phyloP scores from a whole-genome alignment of 2,888 invertebrate genomes.

The Bembecia ichneumoniformis region DNA sequence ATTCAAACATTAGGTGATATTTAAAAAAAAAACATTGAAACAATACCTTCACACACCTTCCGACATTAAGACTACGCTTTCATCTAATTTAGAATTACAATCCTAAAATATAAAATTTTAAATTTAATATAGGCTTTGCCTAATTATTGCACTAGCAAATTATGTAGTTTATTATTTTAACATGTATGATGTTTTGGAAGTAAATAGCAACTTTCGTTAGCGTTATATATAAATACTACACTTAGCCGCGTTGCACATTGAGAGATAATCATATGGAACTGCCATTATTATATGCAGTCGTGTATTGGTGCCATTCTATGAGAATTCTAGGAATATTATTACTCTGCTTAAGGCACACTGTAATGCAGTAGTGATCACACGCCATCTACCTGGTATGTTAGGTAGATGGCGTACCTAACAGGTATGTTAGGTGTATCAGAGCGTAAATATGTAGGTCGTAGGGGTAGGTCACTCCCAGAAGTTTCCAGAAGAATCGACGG shows the following conservation, averaged over 20 bases:
- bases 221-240: slow-evolving; percentile 5
- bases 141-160: slow-evolving; percentile 67
- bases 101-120: slow-evolving; percentile 59
- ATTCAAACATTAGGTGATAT: too few relatives aligned
- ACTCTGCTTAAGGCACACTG: too few relatives aligned
- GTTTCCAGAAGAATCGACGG: too few relatives aligned
- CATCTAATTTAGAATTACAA: slow-evolving; percentile 45
- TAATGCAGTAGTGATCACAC: too few relatives aligned
- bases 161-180: slow-evolving; percentile 52
- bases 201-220: slow-evolving; percentile 18
- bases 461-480: too few relatives aligned
- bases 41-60: slow-evolving; percentile 24
- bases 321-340: too few relatives aligned
- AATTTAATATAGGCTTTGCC: slow-evolving; percentile 66
- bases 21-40: slow-evolving; percentile 11
- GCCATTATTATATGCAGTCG: too few relatives aligned
- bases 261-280: slow-evolving; percentile 4
- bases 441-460: too few relatives aligned
- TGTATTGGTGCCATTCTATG: too few relatives aligned
- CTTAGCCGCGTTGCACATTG: slow-evolving; percentile 23
- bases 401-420: too few relatives aligned
- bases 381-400: too few relatives aligned
- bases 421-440: too few relatives aligned
- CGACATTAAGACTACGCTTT: background rate
- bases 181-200: slow-evolving; percentile 53